Percentiles rank a stretch among this genome's conserved stretches.
Conservation (phyloP, 2,797 vertebrate species). For the Enteromius thamalakanensis region DNA sequence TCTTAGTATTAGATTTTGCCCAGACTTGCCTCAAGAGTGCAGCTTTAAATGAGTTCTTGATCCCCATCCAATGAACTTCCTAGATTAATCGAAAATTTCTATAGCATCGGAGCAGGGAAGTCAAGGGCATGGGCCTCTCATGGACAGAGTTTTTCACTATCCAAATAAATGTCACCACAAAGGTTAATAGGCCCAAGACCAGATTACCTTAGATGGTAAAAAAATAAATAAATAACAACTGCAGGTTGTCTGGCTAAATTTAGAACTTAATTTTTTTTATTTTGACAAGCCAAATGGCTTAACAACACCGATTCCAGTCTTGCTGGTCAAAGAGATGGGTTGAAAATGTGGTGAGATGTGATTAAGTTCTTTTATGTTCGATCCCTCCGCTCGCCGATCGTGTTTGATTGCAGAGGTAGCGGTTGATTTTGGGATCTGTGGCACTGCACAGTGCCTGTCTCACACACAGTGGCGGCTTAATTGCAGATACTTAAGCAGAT, state of each 20-base stretch:
- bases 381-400: not conserved
- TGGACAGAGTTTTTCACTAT: slow-evolving; percentile 4
- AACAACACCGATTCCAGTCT: not conserved
- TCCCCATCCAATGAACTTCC: slow-evolving; percentile 66
- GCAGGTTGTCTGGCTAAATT: not conserved
- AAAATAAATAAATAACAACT: not conserved
- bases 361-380: slow-evolving; percentile 12
- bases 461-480: slow-evolving; percentile 67
- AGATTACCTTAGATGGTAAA: not conserved
- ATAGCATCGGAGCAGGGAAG: slow-evolving; percentile 6
- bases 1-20: slow-evolving; percentile 71
- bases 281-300: slow-evolving; percentile 10
- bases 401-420: slow-evolving; percentile 51
- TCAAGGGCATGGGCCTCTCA: slow-evolving; percentile 48
- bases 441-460: slow-evolving; percentile 42
- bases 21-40: slow-evolving; percentile 72
- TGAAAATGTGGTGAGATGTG: not conserved
- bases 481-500: slow-evolving; percentile 75
- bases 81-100: slow-evolving; percentile 60
- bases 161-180: slow-evolving; percentile 23
- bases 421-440: slow-evolving; percentile 45
- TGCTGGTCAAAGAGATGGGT: not conserved
- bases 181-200: slow-evolving; percentile 16
- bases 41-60: slow-evolving; percentile 73
- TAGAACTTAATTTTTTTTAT: not conserved